phyloP scores from a whole-genome alignment of 2,113 vertebrate genomes.

The Protobothrops flavoviridis region DNA sequence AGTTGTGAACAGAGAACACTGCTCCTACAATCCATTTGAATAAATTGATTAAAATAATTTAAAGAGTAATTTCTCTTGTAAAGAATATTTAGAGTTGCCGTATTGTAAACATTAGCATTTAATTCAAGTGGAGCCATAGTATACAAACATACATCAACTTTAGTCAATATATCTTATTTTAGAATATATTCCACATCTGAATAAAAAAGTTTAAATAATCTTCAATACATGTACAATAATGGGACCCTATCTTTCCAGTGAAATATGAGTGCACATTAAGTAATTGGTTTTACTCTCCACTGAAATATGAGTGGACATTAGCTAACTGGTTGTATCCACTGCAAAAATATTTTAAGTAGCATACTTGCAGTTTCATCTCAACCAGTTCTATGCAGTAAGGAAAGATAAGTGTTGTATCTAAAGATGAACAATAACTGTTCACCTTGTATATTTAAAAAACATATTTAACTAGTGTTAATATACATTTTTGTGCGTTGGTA shows the following conservation, averaged over 20 bases:
- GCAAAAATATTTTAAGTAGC: constrained; percentile 58
- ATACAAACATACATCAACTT: constrained; percentile 63
- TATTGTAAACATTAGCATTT: constrained; percentile 50
- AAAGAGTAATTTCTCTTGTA: constrained; percentile 18
- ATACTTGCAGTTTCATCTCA: constrained; percentile 55
- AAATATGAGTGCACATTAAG: constrained; percentile 49
- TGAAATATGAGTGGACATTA: constrained; percentile 45
- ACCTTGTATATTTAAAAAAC: constrained; percentile 50
- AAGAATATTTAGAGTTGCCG: constrained; percentile 1
- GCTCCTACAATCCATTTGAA: not conserved
- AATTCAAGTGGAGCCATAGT: constrained; percentile 60
- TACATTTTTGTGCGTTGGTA: constrained; percentile 71
- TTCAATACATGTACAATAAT: constrained; percentile 67
- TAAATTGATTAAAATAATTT: constrained; percentile 3
- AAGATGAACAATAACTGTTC: constrained; percentile 43
- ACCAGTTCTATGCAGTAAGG: constrained; percentile 45
- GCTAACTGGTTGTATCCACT: constrained; percentile 63
- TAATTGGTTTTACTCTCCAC: constrained; percentile 63
- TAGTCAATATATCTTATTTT: constrained; percentile 74
- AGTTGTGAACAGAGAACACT: not conserved
- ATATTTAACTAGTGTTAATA: constrained; percentile 69
- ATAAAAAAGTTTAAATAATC: constrained; percentile 80
- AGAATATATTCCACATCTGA: constrained; percentile 80
- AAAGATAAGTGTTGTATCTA: not conserved
- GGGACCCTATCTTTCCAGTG: constrained; percentile 63